A percentile compares a stretch with the other conserved stretches of the same genome.
Evolutionary conservation across 1,140 invertebrate species (phyloP).

Genomic region (Cryptotermes secundus): DNA sequence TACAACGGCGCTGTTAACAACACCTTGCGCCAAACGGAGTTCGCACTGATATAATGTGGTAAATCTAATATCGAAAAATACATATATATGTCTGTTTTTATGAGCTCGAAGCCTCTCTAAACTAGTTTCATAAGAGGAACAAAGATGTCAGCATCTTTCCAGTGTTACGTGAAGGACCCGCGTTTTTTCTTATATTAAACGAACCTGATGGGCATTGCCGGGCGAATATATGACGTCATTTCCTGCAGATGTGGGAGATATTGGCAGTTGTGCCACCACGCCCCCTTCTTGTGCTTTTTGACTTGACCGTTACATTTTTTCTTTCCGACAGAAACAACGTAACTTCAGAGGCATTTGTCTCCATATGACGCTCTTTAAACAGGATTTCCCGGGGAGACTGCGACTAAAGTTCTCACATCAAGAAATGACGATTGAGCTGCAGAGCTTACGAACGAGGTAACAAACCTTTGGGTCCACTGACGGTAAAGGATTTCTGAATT

Average conservation of each 20-base stretch:
- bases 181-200: not conserved
- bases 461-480: no score
- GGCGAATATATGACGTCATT: not conserved
- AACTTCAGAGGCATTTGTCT: not conserved
- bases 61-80: not conserved
- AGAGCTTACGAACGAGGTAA: no score
- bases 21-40: not conserved
- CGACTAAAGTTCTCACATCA: no score
- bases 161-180: not conserved
- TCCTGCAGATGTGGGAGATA: not conserved
- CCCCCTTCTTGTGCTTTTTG: not conserved
- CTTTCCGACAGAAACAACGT: not conserved
- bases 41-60: conserved; percentile 1
- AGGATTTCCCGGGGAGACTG: not conserved
- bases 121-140: not conserved
- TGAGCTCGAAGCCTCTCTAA: not conserved
- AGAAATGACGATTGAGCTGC: no score
- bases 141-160: not conserved
- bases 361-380: not conserved
- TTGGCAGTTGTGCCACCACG: not conserved
- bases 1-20: not conserved
- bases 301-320: not conserved
- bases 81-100: not conserved
- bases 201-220: not conserved
- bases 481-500: no score